These are phyloP conservation scores for Itoplectis maculator DNA, from an alignment of 2,888 invertebrate species.

Conservation along the genomic window DNA sequence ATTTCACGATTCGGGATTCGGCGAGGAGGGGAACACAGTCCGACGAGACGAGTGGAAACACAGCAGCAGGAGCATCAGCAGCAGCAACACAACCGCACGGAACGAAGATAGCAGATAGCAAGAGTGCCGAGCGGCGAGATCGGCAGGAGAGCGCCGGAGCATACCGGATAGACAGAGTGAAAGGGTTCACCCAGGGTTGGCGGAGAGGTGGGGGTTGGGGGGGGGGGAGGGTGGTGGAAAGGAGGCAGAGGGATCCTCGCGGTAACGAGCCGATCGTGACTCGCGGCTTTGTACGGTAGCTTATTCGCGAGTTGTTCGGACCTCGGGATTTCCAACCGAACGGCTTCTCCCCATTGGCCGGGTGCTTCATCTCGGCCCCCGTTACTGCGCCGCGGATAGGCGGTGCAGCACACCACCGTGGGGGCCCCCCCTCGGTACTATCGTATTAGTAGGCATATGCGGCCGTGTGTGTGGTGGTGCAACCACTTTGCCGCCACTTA, in stretches of 20 bases:
- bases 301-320: slow-evolving; percentile 75
- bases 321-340: slow-evolving; percentile 61
- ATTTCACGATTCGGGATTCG: slow-evolving; percentile 77
- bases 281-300: slow-evolving; percentile 80
- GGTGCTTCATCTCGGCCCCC: slow-evolving; percentile 56
- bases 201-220: too few relatives aligned
- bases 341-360: slow-evolving; percentile 58
- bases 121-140: slow-evolving; percentile 48
- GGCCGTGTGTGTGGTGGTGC: slow-evolving; percentile 60
- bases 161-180: slow-evolving; percentile 29
- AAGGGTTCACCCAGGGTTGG: too few relatives aligned
- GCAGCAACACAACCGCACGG: slow-evolving; percentile 34
- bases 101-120: slow-evolving; percentile 22
- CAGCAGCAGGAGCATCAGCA: too few relatives aligned
- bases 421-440: background rate
- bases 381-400: slow-evolving; percentile 47
- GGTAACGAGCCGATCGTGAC: slow-evolving; percentile 83
- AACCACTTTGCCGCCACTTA: slow-evolving; percentile 78
- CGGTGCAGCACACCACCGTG: background rate
- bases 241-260: slow-evolving; percentile 58
- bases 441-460: slow-evolving; percentile 4
- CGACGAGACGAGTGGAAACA: too few relatives aligned
- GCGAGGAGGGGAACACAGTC: slow-evolving; percentile 45
- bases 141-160: slow-evolving; percentile 24
- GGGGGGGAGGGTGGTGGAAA: slow-evolving; percentile 47